Conservation (phyloP, 2,888 invertebrate species). For the Arenicola marina region DNA sequence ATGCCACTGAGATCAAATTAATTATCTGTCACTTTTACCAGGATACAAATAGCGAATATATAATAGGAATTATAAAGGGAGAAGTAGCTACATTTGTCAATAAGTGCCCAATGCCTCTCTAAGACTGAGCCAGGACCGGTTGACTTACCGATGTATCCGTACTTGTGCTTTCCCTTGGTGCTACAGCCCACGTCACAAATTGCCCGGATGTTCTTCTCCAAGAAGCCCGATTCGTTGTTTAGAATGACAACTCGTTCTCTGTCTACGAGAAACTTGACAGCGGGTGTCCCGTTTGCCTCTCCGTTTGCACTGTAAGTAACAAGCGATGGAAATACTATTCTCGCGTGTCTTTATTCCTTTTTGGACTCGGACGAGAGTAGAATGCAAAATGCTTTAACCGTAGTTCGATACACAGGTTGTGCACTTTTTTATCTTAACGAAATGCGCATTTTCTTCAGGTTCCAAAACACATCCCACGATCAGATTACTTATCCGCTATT, state of each 20-base stretch:
- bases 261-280: constrained; percentile 49
- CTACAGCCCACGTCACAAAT: constrained; percentile 61
- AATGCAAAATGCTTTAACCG: too few species aligned
- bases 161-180: constrained; percentile 59
- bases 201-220: constrained; percentile 52
- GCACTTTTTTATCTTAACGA: too few species aligned
- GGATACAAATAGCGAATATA: not conserved
- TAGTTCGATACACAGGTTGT: too few species aligned
- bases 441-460: too few species aligned
- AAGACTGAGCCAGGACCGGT: not conserved
- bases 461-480: not conserved
- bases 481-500: not conserved
- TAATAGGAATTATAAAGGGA: not conserved
- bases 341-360: too few species aligned
- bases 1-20: not conserved
- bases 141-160: constrained; percentile 56
- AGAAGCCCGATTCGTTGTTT: constrained; percentile 60
- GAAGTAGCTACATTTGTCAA: not conserved
- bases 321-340: too few species aligned
- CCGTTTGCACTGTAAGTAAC: not conserved
- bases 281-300: too few species aligned
- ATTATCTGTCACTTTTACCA: not conserved
- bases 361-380: too few species aligned
- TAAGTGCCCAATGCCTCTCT: not conserved
- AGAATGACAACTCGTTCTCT: constrained; percentile 43